A percentile compares a stretch with the other conserved stretches of the same genome.
Conservation (phyloP, 23 tunicate genomes). For the Halocynthia roretzi region DNA sequence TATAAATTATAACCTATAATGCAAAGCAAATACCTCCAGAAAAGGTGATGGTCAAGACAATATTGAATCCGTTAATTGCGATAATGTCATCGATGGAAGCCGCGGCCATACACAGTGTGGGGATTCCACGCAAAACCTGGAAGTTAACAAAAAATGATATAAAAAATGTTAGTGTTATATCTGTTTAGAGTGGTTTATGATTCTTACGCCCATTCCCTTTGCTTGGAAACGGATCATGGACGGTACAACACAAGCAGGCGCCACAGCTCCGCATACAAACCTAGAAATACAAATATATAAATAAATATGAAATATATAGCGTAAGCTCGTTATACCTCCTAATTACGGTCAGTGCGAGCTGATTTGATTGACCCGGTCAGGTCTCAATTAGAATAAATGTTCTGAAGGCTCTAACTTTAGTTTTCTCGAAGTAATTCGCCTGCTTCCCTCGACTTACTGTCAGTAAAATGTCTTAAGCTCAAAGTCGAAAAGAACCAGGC, state of each 20-base stretch:
- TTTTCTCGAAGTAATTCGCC: neutral
- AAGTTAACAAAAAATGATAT: neutral
- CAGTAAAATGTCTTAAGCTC: no score
- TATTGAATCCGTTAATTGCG: conserved; percentile 62
- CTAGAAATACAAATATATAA: conserved; percentile 4
- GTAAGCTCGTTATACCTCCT: no score
- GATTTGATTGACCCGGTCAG: neutral
- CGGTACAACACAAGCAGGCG: conserved; percentile 71
- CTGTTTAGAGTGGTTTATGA: neutral
- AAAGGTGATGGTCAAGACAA: conserved; percentile 37
- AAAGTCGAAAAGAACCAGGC: no score
- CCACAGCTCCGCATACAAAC: conserved; percentile 68
- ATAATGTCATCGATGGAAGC: conserved; percentile 70
- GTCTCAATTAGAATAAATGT: neutral
- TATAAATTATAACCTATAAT: no score
- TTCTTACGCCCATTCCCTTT: conserved; percentile 47
- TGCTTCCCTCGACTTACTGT: neutral
- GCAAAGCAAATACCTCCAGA: conserved; percentile 22
- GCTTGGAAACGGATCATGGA: conserved; percentile 63
- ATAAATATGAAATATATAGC: no score
- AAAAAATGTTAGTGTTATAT: neutral
- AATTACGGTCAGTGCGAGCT: no score
- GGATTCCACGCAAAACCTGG: conserved; percentile 51
- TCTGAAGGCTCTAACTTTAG: neutral
- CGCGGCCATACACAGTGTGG: conserved; percentile 54